Evolutionary conservation across 2,797 vertebrate species (phyloP), one percentile per base, ranked within the genome.

Genomic region (Poeciliopsis infans): DNA sequence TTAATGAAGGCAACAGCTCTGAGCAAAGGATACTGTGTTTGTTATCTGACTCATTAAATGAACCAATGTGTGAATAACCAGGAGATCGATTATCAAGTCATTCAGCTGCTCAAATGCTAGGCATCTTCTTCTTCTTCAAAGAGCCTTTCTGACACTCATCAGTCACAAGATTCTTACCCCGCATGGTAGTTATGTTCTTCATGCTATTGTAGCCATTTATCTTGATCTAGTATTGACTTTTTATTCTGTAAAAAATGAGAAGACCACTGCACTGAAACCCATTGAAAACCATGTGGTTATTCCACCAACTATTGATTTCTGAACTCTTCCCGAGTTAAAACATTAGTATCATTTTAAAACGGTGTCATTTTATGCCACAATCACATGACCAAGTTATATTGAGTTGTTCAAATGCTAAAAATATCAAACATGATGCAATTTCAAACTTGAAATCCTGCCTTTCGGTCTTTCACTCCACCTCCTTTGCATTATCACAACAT

Each of bases 1-100:
- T 76, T 89, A 93, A 93, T 89, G 84, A 84, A 90, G 88, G 89
- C 87, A 91, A 85, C 85, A 88, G 79, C 84, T 88, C 83, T 75
- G 18, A 82, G 83, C 84, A 72, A 76, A 83, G 80, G 79, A 84
- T 66, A 16, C 57, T 23, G 81, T 83, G 83, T 82, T 84, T 3
- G n/a, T 86, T 73, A 79, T 75, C 79, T 41, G 77, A 89, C 83
- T 88, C 88, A 85, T 87, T 90, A 87, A 88, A 82, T 45, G 49
- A 83, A 86, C 86, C 83, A 75, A 89, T 83, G 76, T 83, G 82
- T 83, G 82, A 88, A 86, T 83, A 83, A 85, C 81, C 88, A 79
- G n/a, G 2, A 45, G 82, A 85, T 87, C 86, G 85, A 84, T 90
- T 87, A 82, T 84, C 64, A 57, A 75, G 77, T 83, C 86, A 51